phyloP scores from a whole-genome alignment of 1,140 invertebrate species.

The Euura saliciscinereae region DNA sequence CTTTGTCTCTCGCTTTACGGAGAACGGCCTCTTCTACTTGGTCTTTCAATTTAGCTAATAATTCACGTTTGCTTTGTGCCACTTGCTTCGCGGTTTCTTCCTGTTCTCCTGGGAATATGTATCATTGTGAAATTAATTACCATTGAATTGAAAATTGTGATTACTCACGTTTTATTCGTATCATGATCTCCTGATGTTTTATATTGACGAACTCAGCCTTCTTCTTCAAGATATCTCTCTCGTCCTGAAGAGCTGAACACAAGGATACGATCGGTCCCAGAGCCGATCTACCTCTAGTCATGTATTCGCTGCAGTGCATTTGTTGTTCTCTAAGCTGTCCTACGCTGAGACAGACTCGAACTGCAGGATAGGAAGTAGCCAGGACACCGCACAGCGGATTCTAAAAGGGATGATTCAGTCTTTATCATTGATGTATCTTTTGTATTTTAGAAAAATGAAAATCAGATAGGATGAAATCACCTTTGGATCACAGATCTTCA shows the following conservation, averaged over 20 bases:
- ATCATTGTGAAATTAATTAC: conserved; percentile 4
- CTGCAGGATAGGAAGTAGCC: conserved; percentile 58
- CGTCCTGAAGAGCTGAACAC: conserved; percentile 41
- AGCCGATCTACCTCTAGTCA: conserved; percentile 37
- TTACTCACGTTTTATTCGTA: conserved; percentile 40
- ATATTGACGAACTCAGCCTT: conserved; percentile 41
- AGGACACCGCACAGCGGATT: conserved; percentile 64
- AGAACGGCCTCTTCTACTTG: conserved; percentile 56
- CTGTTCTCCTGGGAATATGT: conserved; percentile 46
- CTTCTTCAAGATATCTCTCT: conserved; percentile 40
- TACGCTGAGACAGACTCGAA: conserved; percentile 64
- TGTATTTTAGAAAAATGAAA: conserved; percentile 9
- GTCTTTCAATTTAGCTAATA: conserved; percentile 52
- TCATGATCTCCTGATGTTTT: conserved; percentile 43
- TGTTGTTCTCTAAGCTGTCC: conserved; percentile 60
- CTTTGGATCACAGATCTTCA: conserved; percentile 66
- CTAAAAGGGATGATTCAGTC: conserved; percentile 38
- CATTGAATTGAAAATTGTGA: conserved; percentile 8
- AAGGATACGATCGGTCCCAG: conserved; percentile 44
- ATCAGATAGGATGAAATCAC: conserved; percentile 45
- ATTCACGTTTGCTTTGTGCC: conserved; percentile 49
- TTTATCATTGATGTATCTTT: too few relatives aligned
- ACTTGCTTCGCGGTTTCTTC: conserved; percentile 45
- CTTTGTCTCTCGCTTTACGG: conserved; percentile 53
- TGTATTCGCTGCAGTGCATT: conserved; percentile 58